Evolutionary conservation across 2,797 vertebrate species (phyloP), one percentile per base, ranked within the genome.

Genomic region (Aplochiton taeniatus): DNA sequence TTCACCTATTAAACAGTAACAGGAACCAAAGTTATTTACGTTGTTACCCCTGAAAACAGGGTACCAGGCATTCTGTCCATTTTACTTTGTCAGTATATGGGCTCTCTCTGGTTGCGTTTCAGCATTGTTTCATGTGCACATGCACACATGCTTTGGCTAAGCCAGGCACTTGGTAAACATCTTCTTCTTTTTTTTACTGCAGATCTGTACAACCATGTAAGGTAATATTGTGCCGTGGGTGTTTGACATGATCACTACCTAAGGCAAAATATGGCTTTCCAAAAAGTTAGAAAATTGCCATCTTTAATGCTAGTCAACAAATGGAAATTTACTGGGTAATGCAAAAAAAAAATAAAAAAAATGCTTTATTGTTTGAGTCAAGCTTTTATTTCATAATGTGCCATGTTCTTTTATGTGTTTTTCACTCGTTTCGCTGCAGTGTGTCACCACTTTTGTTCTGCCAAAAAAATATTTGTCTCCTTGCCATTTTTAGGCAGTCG

Each of bases 151-250:
- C 72, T 53, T 71, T 58, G 76, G 80, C 83, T 72, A 79, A 83
- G 81, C 69, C 80, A 91, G 91, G 90, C 90, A 92, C 90, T 92
- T 92, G 19, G 74, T 83, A 79, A 76, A 80, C 63, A 72, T 50
- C 41, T 65, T 68, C 79, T 31, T 31, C 6, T 31, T 31, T 56
- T 76, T 63, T 64, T 76, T 74, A 70, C n/a, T 43, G 14, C n/a
- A 76, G 53, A 54, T 53, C 43, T 56, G 59, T 65, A 65, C 72
- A 66, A 71, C 79, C 69, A 61, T 48, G 72, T 73, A 74, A 80
- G 83, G 51, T 0, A 73, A 67, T 31, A 31, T 67, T 72, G 70
- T 65, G 77, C 74, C 74, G 77, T 81, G 54, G 19, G 77, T 81
- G 54, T 19, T 70, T 81, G 61, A 70, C 61, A 48, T 78, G 66